Conservation (phyloP, 2,113 vertebrate genomes). For the Ceyx cyanopectus region DNA sequence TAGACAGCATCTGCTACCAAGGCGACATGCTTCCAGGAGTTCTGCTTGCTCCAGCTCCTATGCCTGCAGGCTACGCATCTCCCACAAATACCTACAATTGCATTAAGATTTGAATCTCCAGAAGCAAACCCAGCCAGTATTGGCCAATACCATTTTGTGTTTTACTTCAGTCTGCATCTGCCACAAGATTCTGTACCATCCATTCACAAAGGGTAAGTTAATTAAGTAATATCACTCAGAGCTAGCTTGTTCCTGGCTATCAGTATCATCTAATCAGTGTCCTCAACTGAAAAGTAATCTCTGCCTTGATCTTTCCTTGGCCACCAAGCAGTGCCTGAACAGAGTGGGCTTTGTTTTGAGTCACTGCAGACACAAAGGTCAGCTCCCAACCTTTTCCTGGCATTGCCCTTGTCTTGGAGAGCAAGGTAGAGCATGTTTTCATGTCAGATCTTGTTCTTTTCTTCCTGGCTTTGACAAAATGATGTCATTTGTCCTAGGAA, state of each 20-base stretch:
- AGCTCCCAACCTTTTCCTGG: slow-evolving; percentile 23
- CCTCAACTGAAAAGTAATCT: slow-evolving; percentile 71
- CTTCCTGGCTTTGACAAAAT: neutral
- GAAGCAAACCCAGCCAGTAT: neutral
- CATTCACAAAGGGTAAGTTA: slow-evolving; percentile 34
- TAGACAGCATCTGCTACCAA: neutral
- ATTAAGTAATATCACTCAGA: slow-evolving; percentile 61
- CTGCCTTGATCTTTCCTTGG: slow-evolving; percentile 65
- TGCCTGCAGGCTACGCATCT: neutral
- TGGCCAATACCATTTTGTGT: neutral
- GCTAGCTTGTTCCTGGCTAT: slow-evolving; percentile 29
- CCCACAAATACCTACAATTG: neutral
- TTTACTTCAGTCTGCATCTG: neutral
- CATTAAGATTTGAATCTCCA: neutral
- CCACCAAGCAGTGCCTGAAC: slow-evolving; percentile 13
- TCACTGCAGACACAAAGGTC: slow-evolving; percentile 42
- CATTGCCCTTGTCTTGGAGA: slow-evolving; percentile 12
- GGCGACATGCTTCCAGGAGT: neutral
- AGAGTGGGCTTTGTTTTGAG: slow-evolving; percentile 60
- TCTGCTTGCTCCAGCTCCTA: neutral
- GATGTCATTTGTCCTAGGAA: neutral
- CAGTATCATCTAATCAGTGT: slow-evolving; percentile 60
- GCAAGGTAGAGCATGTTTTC: neutral
- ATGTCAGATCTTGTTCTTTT: neutral
- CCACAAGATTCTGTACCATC: neutral